Evolutionary conservation across 2,888 invertebrate species (phyloP), one percentile per base, ranked within the genome.

Genomic region (Heliconius ismenius): DNA sequence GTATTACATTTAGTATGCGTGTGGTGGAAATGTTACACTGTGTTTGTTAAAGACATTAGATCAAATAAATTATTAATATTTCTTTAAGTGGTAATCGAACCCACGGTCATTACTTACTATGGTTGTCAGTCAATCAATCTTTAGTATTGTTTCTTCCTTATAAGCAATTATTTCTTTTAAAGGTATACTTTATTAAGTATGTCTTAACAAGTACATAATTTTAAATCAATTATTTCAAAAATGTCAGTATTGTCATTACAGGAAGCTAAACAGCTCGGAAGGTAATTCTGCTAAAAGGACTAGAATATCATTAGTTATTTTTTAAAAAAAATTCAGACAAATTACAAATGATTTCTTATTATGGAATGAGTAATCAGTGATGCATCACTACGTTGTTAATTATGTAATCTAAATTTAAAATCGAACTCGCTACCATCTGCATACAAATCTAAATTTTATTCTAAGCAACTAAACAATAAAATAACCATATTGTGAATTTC

Each of bases 401-500:
- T 65, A n/a, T n/a, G n/a, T 4, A 36, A 65, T 4, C 36, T 36
- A 11, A 10, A 2, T 65, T 11, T 13, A 65, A 65, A 39, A 39
- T 39, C n/a, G 4, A 64, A 36, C 39, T 65, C 1, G 2, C 39
- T 24, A 39, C 11, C 10, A 36, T 65, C 24, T 39, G n/a, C 39
- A 65, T 39, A 65, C 65, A 65, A 39, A 39, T 39, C 24, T 39
- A 13, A 13, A 65, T 39, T 39, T 65, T 39, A 65, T 65, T 39
- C 65, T 65, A 36, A 36, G 4, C 11, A 65, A 39, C n/a, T 39
- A 39, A 65, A 65, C 24, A 65, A 62, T 73, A 73, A 73, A 73
- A 75, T 77, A 73, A 24, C 15, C n/a, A 77, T 36, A 68, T 73
- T 54, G 76, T 78, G 54, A 58, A 49, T 77, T 73, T 64, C 75